Conservation (phyloP, 2,888 invertebrate genomes). For the Operophtera brumata region DNA sequence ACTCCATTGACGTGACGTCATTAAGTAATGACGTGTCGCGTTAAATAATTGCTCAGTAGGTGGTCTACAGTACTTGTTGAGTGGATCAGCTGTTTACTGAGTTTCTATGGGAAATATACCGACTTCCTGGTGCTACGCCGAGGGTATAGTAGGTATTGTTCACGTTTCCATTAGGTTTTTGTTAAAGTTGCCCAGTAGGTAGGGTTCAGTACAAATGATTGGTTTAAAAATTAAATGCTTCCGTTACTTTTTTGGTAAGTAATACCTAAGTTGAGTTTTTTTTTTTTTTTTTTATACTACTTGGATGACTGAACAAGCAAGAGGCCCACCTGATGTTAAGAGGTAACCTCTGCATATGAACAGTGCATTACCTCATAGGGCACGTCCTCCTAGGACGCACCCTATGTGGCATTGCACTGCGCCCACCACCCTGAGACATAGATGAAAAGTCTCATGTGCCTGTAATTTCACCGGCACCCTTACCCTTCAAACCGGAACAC, state of each 20-base stretch:
- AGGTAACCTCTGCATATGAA: too few relatives aligned
- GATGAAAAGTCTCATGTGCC: too few relatives aligned
- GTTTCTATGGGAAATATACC: slow-evolving; percentile 7
- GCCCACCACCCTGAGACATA: too few relatives aligned
- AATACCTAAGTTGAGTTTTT: too few relatives aligned
- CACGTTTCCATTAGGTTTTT: slow-evolving; percentile 2
- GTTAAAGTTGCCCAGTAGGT: not conserved
- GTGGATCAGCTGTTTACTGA: slow-evolving; percentile 29
- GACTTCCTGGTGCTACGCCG: slow-evolving; percentile 9
- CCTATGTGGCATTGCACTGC: too few relatives aligned
- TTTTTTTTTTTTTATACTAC: too few relatives aligned
- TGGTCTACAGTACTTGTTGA: slow-evolving; percentile 46
- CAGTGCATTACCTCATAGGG: too few relatives aligned
- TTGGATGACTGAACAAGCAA: too few relatives aligned
- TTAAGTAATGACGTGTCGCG: slow-evolving; percentile 14
- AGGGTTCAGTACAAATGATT: not conserved
- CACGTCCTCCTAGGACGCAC: too few relatives aligned
- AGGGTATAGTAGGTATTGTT: slow-evolving; percentile 9
- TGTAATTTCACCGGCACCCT: too few relatives aligned
- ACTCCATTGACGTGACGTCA: slow-evolving; percentile 44
- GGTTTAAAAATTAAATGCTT: not conserved
- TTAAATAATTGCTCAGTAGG: slow-evolving; percentile 62
- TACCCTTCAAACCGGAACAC: too few relatives aligned
- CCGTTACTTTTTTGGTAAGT: not conserved
- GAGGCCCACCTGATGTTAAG: too few relatives aligned